Evolutionary conservation across 2,113 vertebrate genomes (phyloP).

Genomic region (Cynoglossus semilaevis): DNA sequence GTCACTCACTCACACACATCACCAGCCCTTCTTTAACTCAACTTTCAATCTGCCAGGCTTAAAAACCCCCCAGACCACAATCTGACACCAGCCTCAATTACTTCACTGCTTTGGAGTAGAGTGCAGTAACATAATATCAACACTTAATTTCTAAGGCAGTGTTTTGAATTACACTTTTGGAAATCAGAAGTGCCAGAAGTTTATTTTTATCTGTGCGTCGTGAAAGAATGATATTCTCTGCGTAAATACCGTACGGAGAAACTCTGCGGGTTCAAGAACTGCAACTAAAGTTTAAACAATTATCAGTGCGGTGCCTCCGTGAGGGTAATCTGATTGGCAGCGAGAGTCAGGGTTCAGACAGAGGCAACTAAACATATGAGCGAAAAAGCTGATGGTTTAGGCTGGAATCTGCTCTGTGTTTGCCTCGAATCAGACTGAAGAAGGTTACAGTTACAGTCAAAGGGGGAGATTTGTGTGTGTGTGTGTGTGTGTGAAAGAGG

Average conservation of each 20-base stretch:
- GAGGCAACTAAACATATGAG: conserved; percentile 36
- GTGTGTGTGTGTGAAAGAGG: not conserved
- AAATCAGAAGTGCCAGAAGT: conserved; percentile 67
- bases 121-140: conserved; percentile 68
- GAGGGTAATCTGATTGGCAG: conserved; percentile 64
- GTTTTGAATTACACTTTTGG: conserved; percentile 55
- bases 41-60: conserved; percentile 62
- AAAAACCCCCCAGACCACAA: conserved; percentile 66
- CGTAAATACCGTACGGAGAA: conserved; percentile 63
- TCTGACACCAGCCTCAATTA: conserved; percentile 74
- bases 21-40: conserved; percentile 57
- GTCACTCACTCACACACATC: conserved; percentile 56
- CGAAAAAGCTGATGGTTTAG: conserved; percentile 34
- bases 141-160: conserved; percentile 63
- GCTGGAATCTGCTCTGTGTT: conserved; percentile 24
- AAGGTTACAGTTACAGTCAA: conserved; percentile 28
- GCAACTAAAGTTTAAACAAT: conserved; percentile 51
- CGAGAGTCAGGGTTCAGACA: conserved; percentile 29
- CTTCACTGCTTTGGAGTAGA: conserved; percentile 66
- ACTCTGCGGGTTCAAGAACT: conserved; percentile 33
- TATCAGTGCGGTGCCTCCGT: conserved; percentile 44
- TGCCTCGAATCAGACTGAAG: conserved; percentile 11
- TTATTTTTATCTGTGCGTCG: conserved; percentile 67
- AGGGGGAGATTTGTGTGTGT: conserved; percentile 5
- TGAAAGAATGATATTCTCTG: conserved; percentile 55